Evolutionary conservation across 1,140 invertebrate genomes (phyloP), one percentile per base, ranked within the genome.

Genomic region (Brachionus paranguensis): DNA sequence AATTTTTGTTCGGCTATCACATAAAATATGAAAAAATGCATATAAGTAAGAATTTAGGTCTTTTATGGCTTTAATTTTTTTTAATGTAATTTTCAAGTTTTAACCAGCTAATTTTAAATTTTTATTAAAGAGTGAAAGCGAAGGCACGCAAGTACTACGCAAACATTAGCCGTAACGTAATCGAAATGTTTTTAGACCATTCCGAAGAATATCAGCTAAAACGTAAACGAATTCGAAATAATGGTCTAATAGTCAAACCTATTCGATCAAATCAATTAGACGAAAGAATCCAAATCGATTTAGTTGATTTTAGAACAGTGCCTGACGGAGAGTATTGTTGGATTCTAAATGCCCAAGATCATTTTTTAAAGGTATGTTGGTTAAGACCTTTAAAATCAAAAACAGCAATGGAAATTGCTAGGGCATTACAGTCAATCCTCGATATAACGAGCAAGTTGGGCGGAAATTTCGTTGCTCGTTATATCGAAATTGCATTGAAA

Each of bases 331-430:
- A 70, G 43, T 85, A 81, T 81, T 85, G 84, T 41, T 86, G 60
- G 33, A 86, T 86, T 8, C 45, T 86, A 55, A 84, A 84, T 41
- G 85, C 84, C 50, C 78, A 86, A 84, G 84, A 84, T 74, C 81
- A 84, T 65, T 79, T 85, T 24, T 7, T 86, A 10, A 86, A 85
- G 68, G 86, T 84, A 79, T 33, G 60, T 12, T 43, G 70, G 65
- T 17, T 72, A 37, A 84, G 50, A 45, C 6, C 45, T 33, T 43
- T 83, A 24, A 55, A 72, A 83, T n/a, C 53, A 12, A 83, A 83
- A 55, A 33, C 64, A 43, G 79, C 60, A 33, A 55, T 33, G 27
- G 20, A n/a, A 20, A 60, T 76, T n/a, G 72, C 72, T 24, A 24
- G 14, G 20, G 10, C 78, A 12, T 72, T 84, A n/a, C n/a, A n/a